Conservation (phyloP, 2,113 vertebrate genomes). For the Pongo pygmaeus region DNA sequence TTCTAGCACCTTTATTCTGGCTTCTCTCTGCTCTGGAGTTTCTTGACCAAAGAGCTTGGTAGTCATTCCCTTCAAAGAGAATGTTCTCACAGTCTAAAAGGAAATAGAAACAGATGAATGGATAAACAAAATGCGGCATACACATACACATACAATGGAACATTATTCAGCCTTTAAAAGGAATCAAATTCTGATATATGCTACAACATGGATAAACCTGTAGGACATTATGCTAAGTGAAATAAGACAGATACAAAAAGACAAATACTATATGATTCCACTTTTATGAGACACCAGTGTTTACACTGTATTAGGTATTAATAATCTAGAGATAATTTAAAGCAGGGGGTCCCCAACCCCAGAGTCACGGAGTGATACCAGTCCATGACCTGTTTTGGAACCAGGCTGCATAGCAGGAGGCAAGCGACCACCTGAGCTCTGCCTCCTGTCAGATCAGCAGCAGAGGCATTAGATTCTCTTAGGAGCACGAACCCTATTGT, state of each 20-base stretch:
- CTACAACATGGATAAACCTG: neutral
- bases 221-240: neutral
- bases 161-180: neutral
- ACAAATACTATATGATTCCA: neutral
- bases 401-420: too few relatives aligned
- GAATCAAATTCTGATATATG: neutral
- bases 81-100: conserved; percentile 92
- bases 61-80: conserved; percentile 97
- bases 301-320: too few relatives aligned
- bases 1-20: conserved; percentile 92
- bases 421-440: too few relatives aligned
- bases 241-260: neutral
- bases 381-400: neutral
- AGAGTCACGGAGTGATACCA: too few relatives aligned
- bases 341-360: too few relatives aligned
- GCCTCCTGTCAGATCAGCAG: too few relatives aligned
- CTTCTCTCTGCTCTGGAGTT: conserved; percentile 94
- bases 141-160: neutral
- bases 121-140: neutral
- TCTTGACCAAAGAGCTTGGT: conserved; percentile 98
- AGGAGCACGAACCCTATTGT: too few relatives aligned
- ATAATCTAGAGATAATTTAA: too few relatives aligned
- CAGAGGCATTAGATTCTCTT: too few relatives aligned
- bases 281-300: neutral
- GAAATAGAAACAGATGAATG: conserved; percentile 38